Evolutionary conservation across 1,140 invertebrate genomes (phyloP), one percentile per base, ranked within the genome.

Genomic region (Battus philenor): DNA sequence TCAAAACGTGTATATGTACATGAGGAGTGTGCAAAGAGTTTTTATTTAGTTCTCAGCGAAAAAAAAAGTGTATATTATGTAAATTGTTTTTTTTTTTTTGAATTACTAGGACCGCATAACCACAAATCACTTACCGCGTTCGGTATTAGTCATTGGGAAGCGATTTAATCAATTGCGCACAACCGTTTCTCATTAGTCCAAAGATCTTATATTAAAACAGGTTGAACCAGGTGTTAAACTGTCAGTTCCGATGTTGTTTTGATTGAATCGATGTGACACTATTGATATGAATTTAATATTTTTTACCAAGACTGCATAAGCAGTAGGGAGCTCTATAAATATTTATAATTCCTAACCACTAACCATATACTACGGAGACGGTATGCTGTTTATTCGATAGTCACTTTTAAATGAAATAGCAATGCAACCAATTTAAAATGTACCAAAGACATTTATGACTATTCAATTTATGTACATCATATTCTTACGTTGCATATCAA

Each of bases 71-170:
- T n/a, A n/a, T n/a, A n/a, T n/a, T n/a, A n/a, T n/a, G n/a, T n/a
- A 20, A 20, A 20, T 3, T 20, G 6, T 20, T 20, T 2, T 20
- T 20, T 20, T 20, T 20, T 20, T 30, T 41, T 13, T 26, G 10
- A 29, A 8, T 41, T 41, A 41, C 36, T 12, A 41, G 36, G 36
- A 29, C 22, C 36, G 38, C 38, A 41, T 41, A 41, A 41, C 38
- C 38, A n/a, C 38, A 41, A 41, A 41, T 41, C 38, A 41, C 38
- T 41, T 41, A 41, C 38, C 38, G 38, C 29, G 16, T 27, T 39
- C 36, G 15, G 11, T 6, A 20, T 41, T 41, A 41, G 38, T 41
- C 38, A 41, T 41, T 13, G 38, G 12, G 20, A 10, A 36, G 33
- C 33, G 16, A 27, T 41, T 41, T 41, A n/a, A 41, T 41, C 38